These are phyloP conservation scores for Hypsibius dujardini DNA, from an alignment of 1,140 invertebrate genomes.

Conservation along the genomic window DNA sequence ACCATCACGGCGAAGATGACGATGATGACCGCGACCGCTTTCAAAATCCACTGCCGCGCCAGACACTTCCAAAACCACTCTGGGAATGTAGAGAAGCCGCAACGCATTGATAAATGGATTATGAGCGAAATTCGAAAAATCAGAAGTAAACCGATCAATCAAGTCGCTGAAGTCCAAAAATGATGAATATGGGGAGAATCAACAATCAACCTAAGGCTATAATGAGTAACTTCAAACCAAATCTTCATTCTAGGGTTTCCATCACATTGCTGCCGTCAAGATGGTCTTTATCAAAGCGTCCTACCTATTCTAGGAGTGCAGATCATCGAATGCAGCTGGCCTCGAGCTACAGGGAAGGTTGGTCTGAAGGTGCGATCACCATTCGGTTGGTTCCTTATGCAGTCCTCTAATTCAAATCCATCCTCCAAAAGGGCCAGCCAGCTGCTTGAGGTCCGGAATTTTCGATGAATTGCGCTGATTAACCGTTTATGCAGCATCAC, in stretches of 20 bases:
- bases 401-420: slow-evolving; percentile 2
- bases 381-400: not conserved
- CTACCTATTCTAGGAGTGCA: not conserved
- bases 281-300: not conserved
- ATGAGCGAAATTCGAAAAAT: not conserved
- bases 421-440: slow-evolving; percentile 1
- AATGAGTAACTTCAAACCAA: not conserved
- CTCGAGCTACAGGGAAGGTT: not conserved
- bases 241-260: not conserved
- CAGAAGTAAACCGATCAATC: not conserved
- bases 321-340: not conserved
- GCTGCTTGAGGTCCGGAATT: not conserved
- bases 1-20: slow-evolving; percentile 65
- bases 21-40: slow-evolving; percentile 50
- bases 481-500: not conserved
- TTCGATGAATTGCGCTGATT: not conserved
- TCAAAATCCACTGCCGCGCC: slow-evolving; percentile 52
- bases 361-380: not conserved
- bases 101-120: not conserved
- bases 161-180: no score
- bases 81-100: slow-evolving; percentile 34
- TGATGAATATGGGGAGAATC: no score
- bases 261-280: not conserved
- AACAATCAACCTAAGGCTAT: no score
- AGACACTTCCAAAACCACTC: slow-evolving; percentile 92